Conservation (phyloP, 2,113 vertebrate genomes). For the Grammomys surdaster region DNA sequence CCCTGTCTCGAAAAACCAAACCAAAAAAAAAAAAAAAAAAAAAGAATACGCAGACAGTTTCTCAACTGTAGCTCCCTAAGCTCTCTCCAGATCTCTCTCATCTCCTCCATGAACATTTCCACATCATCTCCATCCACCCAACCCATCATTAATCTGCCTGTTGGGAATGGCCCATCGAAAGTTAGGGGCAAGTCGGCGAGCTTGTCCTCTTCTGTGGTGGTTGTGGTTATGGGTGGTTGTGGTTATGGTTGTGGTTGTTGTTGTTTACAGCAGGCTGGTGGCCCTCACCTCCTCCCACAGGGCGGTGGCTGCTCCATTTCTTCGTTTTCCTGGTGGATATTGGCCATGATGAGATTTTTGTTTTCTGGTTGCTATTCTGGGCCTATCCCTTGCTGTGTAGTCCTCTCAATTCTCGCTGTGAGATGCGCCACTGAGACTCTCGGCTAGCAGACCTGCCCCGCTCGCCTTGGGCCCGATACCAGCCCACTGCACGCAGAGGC, state of each 20-base stretch:
- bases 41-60: conserved; percentile 71
- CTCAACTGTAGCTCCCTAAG: conserved; percentile 79
- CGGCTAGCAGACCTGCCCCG: conserved; percentile 16
- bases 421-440: background rate
- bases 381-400: conserved; percentile 46
- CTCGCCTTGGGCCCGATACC: conserved; percentile 43
- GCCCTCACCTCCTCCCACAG: conserved; percentile 72
- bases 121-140: conserved; percentile 80
- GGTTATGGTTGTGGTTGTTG: background rate
- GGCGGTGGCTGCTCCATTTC: conserved; percentile 75
- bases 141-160: conserved; percentile 77
- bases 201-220: conserved; percentile 65
- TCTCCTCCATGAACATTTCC: conserved; percentile 82
- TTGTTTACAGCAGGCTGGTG: conserved; percentile 71
- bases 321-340: conserved; percentile 78
- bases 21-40: no score
- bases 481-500: conserved; percentile 16
- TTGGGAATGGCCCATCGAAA: conserved; percentile 78
- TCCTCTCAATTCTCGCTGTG: background rate
- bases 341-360: conserved; percentile 68
- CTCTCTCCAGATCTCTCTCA: conserved; percentile 81
- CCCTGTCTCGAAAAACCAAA: no score
- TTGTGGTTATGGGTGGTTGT: background rate
- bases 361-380: conserved; percentile 67
- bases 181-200: conserved; percentile 75